Conservation (phyloP, 2,113 vertebrate species). For the Erinaceus europaeus region DNA sequence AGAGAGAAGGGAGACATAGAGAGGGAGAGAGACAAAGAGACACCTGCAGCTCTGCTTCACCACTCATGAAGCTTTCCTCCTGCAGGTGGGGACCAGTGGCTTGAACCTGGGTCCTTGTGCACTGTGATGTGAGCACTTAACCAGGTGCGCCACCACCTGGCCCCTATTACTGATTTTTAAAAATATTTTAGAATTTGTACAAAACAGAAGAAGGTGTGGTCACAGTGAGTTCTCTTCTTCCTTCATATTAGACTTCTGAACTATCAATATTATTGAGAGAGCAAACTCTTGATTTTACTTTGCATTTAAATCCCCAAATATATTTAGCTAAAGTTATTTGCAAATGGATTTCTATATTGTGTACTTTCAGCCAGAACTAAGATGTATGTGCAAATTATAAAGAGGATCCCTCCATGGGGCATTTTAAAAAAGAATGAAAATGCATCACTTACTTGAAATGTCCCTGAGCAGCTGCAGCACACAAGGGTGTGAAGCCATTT, state of each 20-base stretch:
- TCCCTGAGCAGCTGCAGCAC: conserved; percentile 90
- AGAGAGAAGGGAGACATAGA: no score
- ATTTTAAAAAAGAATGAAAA: neutral
- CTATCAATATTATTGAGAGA: neutral
- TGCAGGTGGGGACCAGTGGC: no score
- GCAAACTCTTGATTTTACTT: neutral
- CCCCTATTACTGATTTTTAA: no score
- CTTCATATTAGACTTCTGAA: neutral
- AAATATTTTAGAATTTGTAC: no score
- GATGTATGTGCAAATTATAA: conserved; percentile 14
- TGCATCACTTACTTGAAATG: conserved; percentile 88
- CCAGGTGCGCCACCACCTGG: no score
- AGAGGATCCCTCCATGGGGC: neutral
- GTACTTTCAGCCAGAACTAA: conserved; percentile 5
- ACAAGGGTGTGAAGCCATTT: conserved; percentile 94
- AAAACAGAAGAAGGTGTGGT: no score
- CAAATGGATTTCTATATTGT: neutral
- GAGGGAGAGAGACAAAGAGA: no score
- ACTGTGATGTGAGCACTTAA: no score
- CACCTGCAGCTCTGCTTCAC: no score
- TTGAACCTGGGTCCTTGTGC: no score
- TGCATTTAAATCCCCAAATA: conserved; percentile 10
- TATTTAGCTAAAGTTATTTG: neutral
- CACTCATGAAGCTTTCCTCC: no score
- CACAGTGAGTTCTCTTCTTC: neutral